A percentile compares a stretch with the other conserved stretches of the same genome.
Conservation (phyloP, 2,888 invertebrate species). For the Allacma fusca region DNA sequence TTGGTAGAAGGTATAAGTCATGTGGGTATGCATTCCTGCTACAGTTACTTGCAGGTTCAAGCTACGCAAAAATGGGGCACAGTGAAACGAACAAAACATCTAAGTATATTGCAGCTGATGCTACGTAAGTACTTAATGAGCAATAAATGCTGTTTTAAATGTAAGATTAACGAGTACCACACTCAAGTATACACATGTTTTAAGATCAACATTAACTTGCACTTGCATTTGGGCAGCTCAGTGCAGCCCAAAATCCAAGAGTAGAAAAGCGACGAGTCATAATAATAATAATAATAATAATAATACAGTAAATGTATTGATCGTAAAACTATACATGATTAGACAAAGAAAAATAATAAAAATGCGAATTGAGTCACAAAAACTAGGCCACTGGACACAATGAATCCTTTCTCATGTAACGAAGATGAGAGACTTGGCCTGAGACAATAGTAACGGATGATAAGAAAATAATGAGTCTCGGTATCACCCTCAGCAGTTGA, state of each 20-base stretch:
- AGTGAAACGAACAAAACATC: constrained; percentile 7
- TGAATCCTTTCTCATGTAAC: constrained; percentile 23
- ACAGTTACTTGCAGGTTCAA: neutral
- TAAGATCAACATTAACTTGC: neutral
- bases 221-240: neutral
- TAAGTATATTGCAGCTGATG: neutral
- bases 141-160: neutral
- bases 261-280: neutral
- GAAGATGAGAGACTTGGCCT: constrained; percentile 10
- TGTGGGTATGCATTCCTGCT: neutral
- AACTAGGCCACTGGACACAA: constrained; percentile 28
- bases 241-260: constrained; percentile 10
- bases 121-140: neutral
- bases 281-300: neutral
- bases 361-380: constrained; percentile 17
- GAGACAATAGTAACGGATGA: neutral
- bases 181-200: neutral
- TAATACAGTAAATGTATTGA: constrained; percentile 1
- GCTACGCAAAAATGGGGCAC: neutral
- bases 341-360: constrained; percentile 16
- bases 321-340: neutral
- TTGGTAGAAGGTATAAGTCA: neutral
- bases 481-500: constrained; percentile 13
- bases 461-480: constrained; percentile 7
- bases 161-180: neutral